Evolutionary conservation across 2,113 vertebrate genomes (phyloP).

Genomic region (Tamias sibiricus): DNA sequence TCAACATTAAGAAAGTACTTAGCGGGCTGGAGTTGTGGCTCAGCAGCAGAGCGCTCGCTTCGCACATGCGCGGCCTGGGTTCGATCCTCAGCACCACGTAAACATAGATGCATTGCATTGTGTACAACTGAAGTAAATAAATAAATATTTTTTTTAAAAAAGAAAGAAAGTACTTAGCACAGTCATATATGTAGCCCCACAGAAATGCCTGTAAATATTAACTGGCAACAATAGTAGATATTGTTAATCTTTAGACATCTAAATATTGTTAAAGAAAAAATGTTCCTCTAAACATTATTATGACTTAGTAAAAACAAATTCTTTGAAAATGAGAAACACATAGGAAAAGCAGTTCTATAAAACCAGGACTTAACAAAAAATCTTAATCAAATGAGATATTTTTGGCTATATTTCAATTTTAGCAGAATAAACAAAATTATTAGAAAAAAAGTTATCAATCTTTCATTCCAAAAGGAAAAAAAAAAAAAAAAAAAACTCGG

Average conservation of each 20-base stretch:
- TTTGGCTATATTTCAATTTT: background rate
- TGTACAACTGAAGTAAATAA: too few species aligned
- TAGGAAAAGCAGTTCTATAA: background rate
- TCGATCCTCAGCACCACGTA: too few species aligned
- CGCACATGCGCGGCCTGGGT: too few species aligned
- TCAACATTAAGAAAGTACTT: background rate
- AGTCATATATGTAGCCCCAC: background rate
- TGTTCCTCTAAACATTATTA: background rate
- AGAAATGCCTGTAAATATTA: background rate
- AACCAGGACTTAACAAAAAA: constrained; percentile 51
- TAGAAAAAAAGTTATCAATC: background rate
- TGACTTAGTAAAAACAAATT: background rate
- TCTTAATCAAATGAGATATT: background rate
- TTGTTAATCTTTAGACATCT: background rate
- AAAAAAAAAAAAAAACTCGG: background rate
- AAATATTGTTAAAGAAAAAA: background rate
- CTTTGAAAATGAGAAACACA: background rate
- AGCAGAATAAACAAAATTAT: background rate
- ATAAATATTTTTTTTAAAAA: too few species aligned
- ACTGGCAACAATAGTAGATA: background rate
- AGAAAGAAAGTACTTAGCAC: background rate
- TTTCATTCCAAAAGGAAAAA: background rate
- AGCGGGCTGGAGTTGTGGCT: too few species aligned
- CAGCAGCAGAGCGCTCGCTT: too few species aligned
- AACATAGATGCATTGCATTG: too few species aligned